phyloP scores from a whole-genome alignment of 1,140 invertebrate genomes.

The Cydia amplana region DNA sequence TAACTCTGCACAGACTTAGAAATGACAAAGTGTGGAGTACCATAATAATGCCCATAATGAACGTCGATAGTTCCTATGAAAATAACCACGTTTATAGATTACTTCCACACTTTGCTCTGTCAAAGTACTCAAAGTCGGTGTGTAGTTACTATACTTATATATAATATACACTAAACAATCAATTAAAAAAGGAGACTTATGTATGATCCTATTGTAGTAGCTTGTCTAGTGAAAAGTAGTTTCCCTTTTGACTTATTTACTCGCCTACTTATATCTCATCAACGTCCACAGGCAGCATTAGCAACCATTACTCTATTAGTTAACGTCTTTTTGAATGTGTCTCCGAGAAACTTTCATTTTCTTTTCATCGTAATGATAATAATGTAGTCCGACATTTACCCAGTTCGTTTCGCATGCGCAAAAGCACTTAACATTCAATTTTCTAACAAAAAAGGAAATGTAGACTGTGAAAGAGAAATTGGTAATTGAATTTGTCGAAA shows the following conservation, averaged over 20 bases:
- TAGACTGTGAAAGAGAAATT: constrained; percentile 34
- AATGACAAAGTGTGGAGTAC: no score
- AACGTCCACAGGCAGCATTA: background rate
- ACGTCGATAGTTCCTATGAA: no score
- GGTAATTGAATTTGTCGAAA: constrained; percentile 36
- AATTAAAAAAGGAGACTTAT: no score
- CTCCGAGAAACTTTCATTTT: constrained; percentile 16
- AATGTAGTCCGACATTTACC: background rate
- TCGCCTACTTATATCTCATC: background rate
- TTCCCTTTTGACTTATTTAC: background rate
- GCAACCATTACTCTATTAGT: background rate
- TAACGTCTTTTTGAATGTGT: constrained; percentile 14
- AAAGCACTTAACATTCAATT: constrained; percentile 19
- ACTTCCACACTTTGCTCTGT: no score
- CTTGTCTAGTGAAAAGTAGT: constrained; percentile 3
- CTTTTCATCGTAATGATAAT: constrained; percentile 3
- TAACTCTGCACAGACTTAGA: no score
- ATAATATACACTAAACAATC: no score
- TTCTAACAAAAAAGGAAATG: constrained; percentile 28
- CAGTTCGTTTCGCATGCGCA: constrained; percentile 15
- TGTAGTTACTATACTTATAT: no score
- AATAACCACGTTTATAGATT: no score
- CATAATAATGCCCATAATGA: no score
- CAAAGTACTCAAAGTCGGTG: no score
- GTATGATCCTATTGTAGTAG: no score